These are phyloP conservation scores for Patella ulyssiponensis DNA, from an alignment of 2,888 invertebrate species.

Conservation along the genomic window DNA sequence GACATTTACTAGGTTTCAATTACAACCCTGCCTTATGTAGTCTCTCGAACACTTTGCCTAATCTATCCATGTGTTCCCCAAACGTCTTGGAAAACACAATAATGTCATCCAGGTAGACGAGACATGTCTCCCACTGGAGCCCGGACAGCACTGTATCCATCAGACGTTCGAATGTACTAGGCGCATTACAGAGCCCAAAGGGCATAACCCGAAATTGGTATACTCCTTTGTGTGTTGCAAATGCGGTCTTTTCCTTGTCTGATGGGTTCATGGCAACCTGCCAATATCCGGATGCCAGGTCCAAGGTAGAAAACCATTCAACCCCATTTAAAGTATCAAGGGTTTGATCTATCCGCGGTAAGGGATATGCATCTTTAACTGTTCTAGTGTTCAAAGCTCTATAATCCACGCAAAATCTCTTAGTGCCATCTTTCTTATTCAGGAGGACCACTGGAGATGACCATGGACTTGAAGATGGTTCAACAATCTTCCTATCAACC, in stretches of 20 bases:
- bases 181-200: background rate
- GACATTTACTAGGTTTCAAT: slow-evolving; percentile 47
- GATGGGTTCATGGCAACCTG: background rate
- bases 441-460: slow-evolving; percentile 27
- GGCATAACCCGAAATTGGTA: background rate
- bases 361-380: background rate
- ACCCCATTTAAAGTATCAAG: background rate
- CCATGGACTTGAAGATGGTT: slow-evolving; percentile 27
- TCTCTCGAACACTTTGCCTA: background rate
- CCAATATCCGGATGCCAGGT: background rate
- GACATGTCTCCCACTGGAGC: slow-evolving; percentile 32
- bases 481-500: slow-evolving; percentile 24
- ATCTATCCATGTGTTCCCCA: slow-evolving; percentile 26
- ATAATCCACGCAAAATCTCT: slow-evolving; percentile 29
- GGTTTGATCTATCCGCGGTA: background rate
- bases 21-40: slow-evolving; percentile 41
- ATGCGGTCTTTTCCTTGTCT: background rate
- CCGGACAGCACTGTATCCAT: slow-evolving; percentile 28
- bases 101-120: slow-evolving; percentile 46
- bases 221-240: background rate
- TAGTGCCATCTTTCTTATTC: slow-evolving; percentile 23
- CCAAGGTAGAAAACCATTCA: background rate
- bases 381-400: slow-evolving; percentile 13
- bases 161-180: background rate
- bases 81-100: slow-evolving; percentile 39